Conservation (phyloP, 2,797 vertebrate genomes). For the Limosa lapponica region DNA sequence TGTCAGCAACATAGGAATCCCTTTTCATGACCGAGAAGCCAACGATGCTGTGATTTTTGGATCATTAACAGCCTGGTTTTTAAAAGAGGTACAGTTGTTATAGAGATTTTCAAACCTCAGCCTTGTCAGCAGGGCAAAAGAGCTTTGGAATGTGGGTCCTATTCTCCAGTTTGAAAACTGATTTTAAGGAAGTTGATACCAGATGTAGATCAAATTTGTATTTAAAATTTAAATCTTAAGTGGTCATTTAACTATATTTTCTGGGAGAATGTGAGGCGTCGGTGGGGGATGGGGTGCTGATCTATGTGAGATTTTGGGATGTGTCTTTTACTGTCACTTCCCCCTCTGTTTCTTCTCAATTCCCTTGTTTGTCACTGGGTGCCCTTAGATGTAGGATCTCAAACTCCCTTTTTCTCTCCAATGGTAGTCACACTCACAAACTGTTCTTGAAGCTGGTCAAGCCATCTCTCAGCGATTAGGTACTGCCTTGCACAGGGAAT, state of each 20-base stretch:
- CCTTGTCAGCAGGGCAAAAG: not conserved
- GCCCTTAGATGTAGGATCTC: not conserved
- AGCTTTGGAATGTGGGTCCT: not conserved
- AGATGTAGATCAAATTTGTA: not conserved
- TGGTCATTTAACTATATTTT: not conserved
- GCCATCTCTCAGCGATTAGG: not conserved
- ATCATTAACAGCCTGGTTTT: conserved; percentile 92
- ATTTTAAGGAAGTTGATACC: not conserved
- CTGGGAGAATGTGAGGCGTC: not conserved
- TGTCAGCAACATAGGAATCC: conserved; percentile 87
- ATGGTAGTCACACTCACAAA: not conserved
- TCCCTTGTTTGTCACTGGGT: not conserved
- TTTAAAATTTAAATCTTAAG: not conserved
- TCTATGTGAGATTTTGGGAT: not conserved
- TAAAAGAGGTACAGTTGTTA: conserved; percentile 88
- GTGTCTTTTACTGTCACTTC: not conserved
- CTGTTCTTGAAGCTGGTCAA: not conserved
- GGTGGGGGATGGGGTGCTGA: not conserved
- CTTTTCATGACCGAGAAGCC: conserved; percentile 89
- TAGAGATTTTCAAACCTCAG: not conserved
- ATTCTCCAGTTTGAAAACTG: not conserved
- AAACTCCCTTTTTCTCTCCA: not conserved
- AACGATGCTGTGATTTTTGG: conserved; percentile 92
- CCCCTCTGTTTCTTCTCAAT: not conserved
- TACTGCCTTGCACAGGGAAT: not conserved